Base-by-base conservation (phyloP, 2,113 vertebrate genomes). In the Erythrocercus mccallii region DNA sequence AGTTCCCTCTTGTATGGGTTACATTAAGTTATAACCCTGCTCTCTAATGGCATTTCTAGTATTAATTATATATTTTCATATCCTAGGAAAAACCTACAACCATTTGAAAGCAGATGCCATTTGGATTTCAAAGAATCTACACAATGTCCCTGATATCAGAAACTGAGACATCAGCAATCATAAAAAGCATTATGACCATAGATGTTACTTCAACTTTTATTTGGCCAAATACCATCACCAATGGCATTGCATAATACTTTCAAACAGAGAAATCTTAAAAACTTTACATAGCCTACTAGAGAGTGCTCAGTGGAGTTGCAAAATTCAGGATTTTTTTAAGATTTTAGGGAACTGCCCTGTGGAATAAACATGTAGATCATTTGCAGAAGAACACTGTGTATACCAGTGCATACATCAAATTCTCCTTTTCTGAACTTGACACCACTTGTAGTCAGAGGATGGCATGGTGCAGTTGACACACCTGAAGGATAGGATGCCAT, bases 11-110 rank as follows among this genome's bases (percentile, higher is more conserved):
- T 27, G 2, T 9, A 68, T 0, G 13, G 10, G 44, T 27, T 53
- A 38, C 2, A 2, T 1, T 25, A 65, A 45, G 5, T 15, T 48
- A 20, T 24, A 81, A 47, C 11, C 8, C 7, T 1, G 1, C 18
- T 71, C 22, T 80, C 50, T 48, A 38, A 37, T 62, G 15, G 19
- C 24, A 16, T 20, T 68, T 71, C 8, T 28, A 81, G 11, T 20
- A 78, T 33, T 64, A 57, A 25, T 10, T 45, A 18, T 4, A 4
- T 38, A 47, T 44, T 48, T 81, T 25, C 4, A 25, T 40, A 8
- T 15, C 77, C 51, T 35, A 1, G 15, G 42, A 6, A 71, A 71
- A 95, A 64, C 3, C 47, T 71, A 19, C 11, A 81, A 31, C 5
- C 10, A 27, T 40, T 35, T 80, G 50, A 86, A 90, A 65, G 37